Evolutionary conservation across 35 echinoderm and acorn worm species (phyloP).

Genomic region (Antedon bifida): DNA sequence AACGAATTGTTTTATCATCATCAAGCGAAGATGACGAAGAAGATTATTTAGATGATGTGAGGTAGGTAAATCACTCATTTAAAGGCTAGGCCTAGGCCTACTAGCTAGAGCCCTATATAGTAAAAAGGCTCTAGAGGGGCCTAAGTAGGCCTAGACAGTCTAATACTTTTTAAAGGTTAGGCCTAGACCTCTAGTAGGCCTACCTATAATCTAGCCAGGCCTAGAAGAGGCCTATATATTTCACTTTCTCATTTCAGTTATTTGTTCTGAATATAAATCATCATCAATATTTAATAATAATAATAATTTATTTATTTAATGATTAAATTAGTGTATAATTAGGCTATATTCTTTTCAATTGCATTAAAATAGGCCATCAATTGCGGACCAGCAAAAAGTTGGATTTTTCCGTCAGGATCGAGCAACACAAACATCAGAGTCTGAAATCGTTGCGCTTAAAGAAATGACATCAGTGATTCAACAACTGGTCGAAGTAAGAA

Average conservation of each 20-base stretch:
- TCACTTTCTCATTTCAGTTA: no score
- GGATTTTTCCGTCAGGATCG: conserved; percentile 90
- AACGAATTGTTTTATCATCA: not conserved
- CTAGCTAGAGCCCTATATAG: not conserved
- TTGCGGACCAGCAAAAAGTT: conserved; percentile 93
- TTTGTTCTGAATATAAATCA: no score
- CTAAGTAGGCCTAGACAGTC: not conserved
- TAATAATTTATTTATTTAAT: no score
- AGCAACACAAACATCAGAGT: conserved; percentile 68
- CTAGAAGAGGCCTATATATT: no score
- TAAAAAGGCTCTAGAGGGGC: not conserved
- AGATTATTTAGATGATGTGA: not conserved
- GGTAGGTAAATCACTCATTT: not conserved
- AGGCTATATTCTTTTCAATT: not conserved
- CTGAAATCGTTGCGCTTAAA: conserved; percentile 76
- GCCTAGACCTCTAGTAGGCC: not conserved
- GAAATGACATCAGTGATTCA: conserved; percentile 78
- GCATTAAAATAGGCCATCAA: conserved; percentile 38
- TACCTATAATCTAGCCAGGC: not conserved
- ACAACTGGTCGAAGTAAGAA: conserved; percentile 48
- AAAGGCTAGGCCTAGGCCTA: not conserved
- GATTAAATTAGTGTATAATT: no score
- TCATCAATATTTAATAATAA: no score
- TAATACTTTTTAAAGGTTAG: not conserved
- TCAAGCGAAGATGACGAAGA: not conserved